A percentile compares a stretch with the other conserved stretches of the same genome.
Conservation (phyloP, 2,797 vertebrate genomes). For the Poecilia picta region DNA sequence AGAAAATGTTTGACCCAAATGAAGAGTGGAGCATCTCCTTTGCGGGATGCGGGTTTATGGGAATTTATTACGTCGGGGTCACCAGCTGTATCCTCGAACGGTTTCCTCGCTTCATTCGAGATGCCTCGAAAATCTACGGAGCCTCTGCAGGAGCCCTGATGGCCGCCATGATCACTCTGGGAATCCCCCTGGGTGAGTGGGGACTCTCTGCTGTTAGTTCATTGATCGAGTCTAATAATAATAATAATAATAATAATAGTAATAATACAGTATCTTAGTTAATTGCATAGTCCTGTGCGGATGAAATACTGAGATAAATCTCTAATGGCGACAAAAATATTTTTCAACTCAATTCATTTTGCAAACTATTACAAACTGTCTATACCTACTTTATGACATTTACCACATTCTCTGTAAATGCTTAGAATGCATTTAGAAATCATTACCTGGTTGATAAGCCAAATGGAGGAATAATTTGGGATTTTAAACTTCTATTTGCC, state of each 20-base stretch:
- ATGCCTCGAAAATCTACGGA: conserved; percentile 81
- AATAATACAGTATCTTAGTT: neutral
- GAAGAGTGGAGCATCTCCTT: conserved; percentile 87
- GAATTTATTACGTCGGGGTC: conserved; percentile 86
- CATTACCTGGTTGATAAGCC: neutral
- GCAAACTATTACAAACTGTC: neutral
- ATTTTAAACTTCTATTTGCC: neutral
- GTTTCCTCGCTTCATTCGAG: conserved; percentile 80
- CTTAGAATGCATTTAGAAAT: neutral
- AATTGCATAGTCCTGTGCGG: neutral
- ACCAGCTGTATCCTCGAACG: conserved; percentile 81
- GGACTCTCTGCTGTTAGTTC: neutral
- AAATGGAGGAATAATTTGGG: neutral
- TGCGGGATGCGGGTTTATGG: conserved; percentile 88
- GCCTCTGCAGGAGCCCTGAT: conserved; percentile 85
- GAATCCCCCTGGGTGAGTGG: conserved; percentile 81
- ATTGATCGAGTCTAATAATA: neutral
- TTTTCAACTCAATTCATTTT: neutral
- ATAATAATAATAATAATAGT: neutral
- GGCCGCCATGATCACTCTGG: conserved; percentile 70
- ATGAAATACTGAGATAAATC: neutral
- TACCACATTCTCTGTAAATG: neutral
- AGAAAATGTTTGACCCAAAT: conserved; percentile 69
- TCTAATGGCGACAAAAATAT: neutral
- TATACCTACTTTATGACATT: neutral